These are phyloP conservation scores for Hirtodrosophila alboralis DNA, from an alignment of 2,888 invertebrate genomes.

Conservation along the genomic window DNA sequence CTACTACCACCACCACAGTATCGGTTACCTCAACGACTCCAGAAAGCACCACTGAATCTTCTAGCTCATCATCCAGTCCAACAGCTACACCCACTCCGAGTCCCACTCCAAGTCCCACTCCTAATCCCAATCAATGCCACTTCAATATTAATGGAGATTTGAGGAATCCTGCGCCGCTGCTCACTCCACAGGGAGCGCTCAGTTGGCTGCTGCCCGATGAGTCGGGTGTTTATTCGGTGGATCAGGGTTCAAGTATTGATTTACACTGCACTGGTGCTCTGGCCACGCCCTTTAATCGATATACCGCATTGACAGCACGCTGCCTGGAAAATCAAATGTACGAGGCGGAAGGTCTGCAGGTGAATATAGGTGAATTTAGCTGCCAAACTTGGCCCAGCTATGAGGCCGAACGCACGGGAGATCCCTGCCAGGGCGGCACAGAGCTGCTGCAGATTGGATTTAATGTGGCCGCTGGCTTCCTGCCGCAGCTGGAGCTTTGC, in stretches of 20 bases:
- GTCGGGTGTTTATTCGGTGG: conserved; percentile 64
- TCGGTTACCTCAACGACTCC: neutral
- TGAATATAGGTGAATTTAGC: conserved; percentile 70
- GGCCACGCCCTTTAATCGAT: conserved; percentile 48
- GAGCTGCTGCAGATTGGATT: conserved; percentile 83
- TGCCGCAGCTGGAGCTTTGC: conserved; percentile 83
- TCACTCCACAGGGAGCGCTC: conserved; percentile 83
- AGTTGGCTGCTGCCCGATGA: conserved; percentile 73
- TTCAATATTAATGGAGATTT: conserved; percentile 70
- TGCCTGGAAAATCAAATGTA: conserved; percentile 74
- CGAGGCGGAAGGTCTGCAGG: conserved; percentile 60
- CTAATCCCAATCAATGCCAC: conserved; percentile 51
- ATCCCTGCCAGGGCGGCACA: conserved; percentile 76
- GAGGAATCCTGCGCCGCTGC: conserved; percentile 86
- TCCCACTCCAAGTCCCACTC: conserved; percentile 16
- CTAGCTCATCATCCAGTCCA: conserved; percentile 22
- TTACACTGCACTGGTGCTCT: conserved; percentile 75
- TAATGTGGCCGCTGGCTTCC: conserved; percentile 67
- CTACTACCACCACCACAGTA: conserved; percentile 5
- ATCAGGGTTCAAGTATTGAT: conserved; percentile 71
- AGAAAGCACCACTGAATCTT: neutral
- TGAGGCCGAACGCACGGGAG: conserved; percentile 68
- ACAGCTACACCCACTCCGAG: conserved; percentile 15
- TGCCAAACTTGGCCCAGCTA: conserved; percentile 80
- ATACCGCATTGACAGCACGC: conserved; percentile 68